Evolutionary conservation across 1,140 invertebrate genomes (phyloP), one percentile per base, ranked within the genome.

Genomic region (Battus philenor): DNA sequence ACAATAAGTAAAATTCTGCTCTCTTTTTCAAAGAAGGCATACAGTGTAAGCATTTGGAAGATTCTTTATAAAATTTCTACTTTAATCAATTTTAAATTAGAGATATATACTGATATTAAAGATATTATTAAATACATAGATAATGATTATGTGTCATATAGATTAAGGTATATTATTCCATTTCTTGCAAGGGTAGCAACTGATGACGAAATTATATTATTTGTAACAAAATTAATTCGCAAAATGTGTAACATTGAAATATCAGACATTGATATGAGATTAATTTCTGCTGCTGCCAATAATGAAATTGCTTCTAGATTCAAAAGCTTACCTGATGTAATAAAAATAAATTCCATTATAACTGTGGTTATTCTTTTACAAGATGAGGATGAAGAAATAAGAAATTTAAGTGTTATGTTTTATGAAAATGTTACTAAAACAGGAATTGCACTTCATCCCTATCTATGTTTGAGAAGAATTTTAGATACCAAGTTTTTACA

Each of bases 351-450:
- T 52, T 46, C 59, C 7, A 58, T 84, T n/a, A 70, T 72, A 49
- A 50, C 74, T 17, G 67, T 69, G 30, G 20, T 85, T 17, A 66
- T 74, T 30, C 55, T 86, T 0, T 50, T 86, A 16, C 84, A 86
- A 75, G 86, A 86, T 59, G 86, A 87, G 59, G 74, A 86, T 53
- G 71, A 75, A 45, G 66, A 72, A 59, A 56, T 87, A n/a, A 68
- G 84, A 52, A 61, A 65, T 47, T 47, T 67, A 39, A 73, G 64
- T 68, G 54, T 71, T 8, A 18, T 53, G 13, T 78, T 75, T 51
- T 71, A 70, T 38, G 65, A 50, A 38, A 59, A 56, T 36, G 22
- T 71, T 22, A 65, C 13, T 18, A 48, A 61, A 36, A 31, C 54
- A 27, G n/a, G n/a, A 10, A 8, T 48, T 8, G 15, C 18, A 3